These are phyloP conservation scores for Chaetura pelagica DNA, from an alignment of 2,113 vertebrate species.

Conservation along the genomic window DNA sequence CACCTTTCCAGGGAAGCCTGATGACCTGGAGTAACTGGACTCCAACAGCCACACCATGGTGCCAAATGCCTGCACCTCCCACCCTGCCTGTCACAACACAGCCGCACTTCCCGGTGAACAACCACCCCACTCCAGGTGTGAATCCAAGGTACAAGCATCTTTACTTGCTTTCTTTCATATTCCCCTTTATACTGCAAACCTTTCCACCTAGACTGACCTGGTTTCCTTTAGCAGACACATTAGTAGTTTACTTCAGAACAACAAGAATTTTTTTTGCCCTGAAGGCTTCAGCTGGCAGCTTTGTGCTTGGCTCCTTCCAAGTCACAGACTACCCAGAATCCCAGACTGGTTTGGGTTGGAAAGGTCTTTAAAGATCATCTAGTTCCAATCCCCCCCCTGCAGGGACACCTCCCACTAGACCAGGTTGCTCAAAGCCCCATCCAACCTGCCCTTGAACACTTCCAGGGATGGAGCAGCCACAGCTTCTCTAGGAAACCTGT, in stretches of 20 bases:
- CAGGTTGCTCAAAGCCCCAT: too few species aligned
- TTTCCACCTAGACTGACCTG: not conserved
- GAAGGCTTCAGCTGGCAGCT: too few species aligned
- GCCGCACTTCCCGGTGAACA: not conserved
- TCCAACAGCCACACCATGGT: not conserved
- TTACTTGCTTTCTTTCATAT: not conserved
- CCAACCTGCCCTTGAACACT: too few species aligned
- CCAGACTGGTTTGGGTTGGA: too few species aligned
- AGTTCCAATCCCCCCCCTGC: too few species aligned
- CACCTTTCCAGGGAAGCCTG: not conserved
- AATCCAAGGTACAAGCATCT: not conserved
- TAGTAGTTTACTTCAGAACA: not conserved
- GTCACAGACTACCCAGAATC: not conserved
- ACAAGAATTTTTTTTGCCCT: not conserved
- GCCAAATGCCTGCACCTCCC: not conserved
- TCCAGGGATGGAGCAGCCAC: too few species aligned
- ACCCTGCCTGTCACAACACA: not conserved
- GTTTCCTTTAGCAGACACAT: not conserved
- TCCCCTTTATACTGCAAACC: not conserved
- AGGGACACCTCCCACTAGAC: too few species aligned
- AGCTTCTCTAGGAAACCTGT: too few species aligned
- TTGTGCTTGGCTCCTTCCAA: not conserved
- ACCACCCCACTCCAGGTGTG: accelerated
- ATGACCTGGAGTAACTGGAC: not conserved
- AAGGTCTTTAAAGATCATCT: too few species aligned